Evolutionary conservation across 2,888 invertebrate genomes (phyloP), one percentile per base, ranked within the genome.

Genomic region (Panorpa germanica): DNA sequence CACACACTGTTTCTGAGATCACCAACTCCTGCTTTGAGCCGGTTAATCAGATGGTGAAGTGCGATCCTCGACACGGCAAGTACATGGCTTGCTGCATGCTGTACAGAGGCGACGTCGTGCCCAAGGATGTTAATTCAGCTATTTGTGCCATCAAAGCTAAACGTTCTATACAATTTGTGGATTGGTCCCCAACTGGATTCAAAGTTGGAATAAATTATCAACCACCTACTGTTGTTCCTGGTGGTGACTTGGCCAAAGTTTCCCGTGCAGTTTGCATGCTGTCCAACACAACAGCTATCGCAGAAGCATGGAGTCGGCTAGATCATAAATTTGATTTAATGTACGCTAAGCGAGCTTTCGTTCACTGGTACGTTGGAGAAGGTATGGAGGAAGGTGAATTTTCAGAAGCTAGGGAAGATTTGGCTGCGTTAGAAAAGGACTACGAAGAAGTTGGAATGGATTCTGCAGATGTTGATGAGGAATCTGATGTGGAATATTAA

Each of bases 321-420:
- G 78, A 85, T 57, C 74, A 74, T 55, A 88, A 86, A 57, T 85
- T 88, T 50, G 85, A 86, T 55, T 64, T 86, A 44, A 85, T 86
- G 82, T 86, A 75, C 55, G 73, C 78, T 41, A 86, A 86, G 58
- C 61, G 83, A 37, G 86, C 86, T 26, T n/a, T 25, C 15, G 9
- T 13, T 28, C 9, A 5, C 41, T 59, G 81, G 81, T 82, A 77
- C 45, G 72, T 73, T 8, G 74, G 73, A 23, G 76, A 80, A 50
- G 80, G 80, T 33, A 78, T 80, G 78, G 76, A 77, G 45, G 77
- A 77, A 49, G 78, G 77, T 0, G 81, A 81, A 52, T 81, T 82
- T 53, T 65, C 70, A 6, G 80, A 81, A 48, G 80, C 80, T 13
- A 61, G 80, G 18, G 80, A 81, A 46, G 76, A 81, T 53, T 56